phyloP scores from a whole-genome alignment of 1,140 invertebrate species.

The Phymorhynchus buccinoides region DNA sequence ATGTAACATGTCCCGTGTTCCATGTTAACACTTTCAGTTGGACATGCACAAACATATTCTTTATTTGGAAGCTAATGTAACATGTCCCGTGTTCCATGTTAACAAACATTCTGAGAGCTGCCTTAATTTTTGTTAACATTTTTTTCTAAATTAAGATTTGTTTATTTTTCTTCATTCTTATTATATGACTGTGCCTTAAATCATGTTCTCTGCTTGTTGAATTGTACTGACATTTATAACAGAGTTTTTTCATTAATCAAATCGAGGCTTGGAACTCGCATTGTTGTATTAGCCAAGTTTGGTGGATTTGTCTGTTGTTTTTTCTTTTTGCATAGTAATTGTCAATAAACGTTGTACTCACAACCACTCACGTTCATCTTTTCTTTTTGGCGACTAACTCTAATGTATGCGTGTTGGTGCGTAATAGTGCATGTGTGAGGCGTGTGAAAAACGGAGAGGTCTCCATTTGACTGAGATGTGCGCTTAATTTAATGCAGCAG shows the following conservation, averaged over 20 bases:
- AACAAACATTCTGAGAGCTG: no score
- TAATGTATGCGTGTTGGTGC: background rate
- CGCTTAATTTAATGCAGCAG: no score
- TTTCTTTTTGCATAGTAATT: background rate
- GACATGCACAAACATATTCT: no score
- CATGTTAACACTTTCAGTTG: no score
- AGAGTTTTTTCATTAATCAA: background rate
- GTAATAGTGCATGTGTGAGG: background rate
- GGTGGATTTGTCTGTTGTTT: background rate
- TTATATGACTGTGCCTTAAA: background rate
- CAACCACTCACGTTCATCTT: background rate
- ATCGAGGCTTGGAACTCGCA: background rate
- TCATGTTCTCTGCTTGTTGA: background rate
- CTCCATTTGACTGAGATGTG: no score
- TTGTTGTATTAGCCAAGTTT: background rate
- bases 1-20: no score
- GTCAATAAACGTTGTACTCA: background rate
- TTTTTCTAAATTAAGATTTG: background rate
- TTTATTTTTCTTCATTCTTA: no score
- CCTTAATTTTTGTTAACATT: background rate
- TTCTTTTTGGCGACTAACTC: background rate
- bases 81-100: no score
- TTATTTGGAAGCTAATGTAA: no score
- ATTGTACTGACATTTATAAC: background rate
- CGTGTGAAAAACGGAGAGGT: background rate